Evolutionary conservation across 2,797 vertebrate genomes (phyloP).

Genomic region (Poecilia picta): DNA sequence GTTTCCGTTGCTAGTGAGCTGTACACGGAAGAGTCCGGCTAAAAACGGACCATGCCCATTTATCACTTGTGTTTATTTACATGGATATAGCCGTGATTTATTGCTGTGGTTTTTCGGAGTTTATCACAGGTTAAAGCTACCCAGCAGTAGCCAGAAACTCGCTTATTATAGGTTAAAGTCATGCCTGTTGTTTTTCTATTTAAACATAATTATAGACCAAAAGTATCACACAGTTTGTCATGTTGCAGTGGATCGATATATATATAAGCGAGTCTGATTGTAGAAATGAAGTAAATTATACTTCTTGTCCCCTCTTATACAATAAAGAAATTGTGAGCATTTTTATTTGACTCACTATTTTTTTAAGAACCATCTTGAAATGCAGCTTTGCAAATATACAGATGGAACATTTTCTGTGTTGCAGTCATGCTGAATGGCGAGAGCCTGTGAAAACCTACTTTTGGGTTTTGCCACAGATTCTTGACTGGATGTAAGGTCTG

Average conservation of each 20-base stretch:
- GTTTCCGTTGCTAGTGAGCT: neutral
- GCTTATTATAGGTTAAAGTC: neutral
- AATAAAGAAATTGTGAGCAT: neutral
- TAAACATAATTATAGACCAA: neutral
- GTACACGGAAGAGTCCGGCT: neutral
- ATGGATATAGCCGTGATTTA: neutral
- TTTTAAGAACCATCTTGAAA: neutral
- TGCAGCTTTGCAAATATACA: neutral
- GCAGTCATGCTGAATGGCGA: neutral
- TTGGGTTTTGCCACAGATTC: neutral
- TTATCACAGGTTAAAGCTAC: neutral
- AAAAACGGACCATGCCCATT: neutral
- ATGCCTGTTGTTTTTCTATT: too few species aligned
- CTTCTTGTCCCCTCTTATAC: neutral
- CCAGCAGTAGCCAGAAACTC: neutral
- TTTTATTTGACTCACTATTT: neutral
- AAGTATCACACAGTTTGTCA: neutral
- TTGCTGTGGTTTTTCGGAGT: neutral
- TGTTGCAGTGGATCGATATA: neutral
- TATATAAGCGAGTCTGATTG: neutral
- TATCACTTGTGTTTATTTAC: neutral
- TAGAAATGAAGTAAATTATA: neutral
- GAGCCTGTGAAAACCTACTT: neutral
- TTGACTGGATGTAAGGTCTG: neutral
- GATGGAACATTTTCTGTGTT: neutral